Evolutionary conservation across 2,113 vertebrate genomes (phyloP), one percentile per base, ranked within the genome.

Genomic region (Spheniscus mendiculus): DNA sequence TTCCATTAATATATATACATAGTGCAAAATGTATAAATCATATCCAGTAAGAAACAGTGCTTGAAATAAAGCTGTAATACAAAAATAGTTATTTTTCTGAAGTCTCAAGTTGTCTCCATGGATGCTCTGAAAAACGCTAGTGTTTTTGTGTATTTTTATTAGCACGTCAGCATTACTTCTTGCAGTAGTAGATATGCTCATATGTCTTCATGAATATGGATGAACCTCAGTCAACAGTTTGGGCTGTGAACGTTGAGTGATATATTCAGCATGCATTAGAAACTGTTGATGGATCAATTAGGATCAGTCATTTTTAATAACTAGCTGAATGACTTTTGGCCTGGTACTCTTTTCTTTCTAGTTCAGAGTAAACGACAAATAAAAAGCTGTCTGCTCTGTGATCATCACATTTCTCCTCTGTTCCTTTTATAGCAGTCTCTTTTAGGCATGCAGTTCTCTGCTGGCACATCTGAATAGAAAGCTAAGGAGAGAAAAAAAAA

Each of bases 21-120:
- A 94, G 36, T 91, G 44, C 63, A 79, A 95, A 98, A 88, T 93
- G 70, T 93, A 59, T 89, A 91, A 97, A 97, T 80, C 95, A 72
- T 96, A 96, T 92, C 56, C 79, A 78, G 80, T 67, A 85, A 97
- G 90, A 98, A 97, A 59, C 50, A 88, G 91, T 96, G 84, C 93
- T 98, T 97, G 91, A 97, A 98, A 98, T 98, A 98, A 98, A 98
- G 62, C 79, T 96, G n/a, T 96, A 96, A 65, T 97, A 97, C 45
- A 82, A 97, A 96, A 97, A 61, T 89, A 93, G 34, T 91, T 97
- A 44, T 49, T 96, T 92, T 95, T 88, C 53, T 82, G 71, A 95
- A 86, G 70, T 87, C 56, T 93, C 71, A 91, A 92, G 70, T 90
- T 95, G 88, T 97, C 83, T 97, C 40, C 53, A 30, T 96, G 77